A percentile compares a stretch with the other conserved stretches of the same genome.
Conservation (phyloP, 2,888 invertebrate species). For the Acanthococcus lagerstroemiae region DNA sequence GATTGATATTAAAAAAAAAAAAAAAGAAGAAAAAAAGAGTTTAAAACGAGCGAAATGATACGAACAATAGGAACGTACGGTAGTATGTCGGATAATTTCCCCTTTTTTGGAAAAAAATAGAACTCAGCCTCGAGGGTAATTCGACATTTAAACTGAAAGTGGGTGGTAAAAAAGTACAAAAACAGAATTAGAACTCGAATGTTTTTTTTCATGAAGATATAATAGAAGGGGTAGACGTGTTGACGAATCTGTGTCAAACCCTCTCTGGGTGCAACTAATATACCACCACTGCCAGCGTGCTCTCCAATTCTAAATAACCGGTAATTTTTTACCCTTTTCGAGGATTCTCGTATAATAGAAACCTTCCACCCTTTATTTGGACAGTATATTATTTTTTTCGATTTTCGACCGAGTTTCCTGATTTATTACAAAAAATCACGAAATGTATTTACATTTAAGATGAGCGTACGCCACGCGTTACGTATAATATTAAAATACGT, state of each 20-base stretch:
- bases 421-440: neutral
- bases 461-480: too few species aligned
- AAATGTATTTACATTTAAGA: neutral
- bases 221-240: slow-evolving; percentile 25
- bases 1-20: slow-evolving; percentile 17
- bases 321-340: slow-evolving; percentile 25
- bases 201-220: slow-evolving; percentile 15
- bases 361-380: neutral
- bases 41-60: slow-evolving; percentile 23
- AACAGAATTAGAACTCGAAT: slow-evolving; percentile 24
- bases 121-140: slow-evolving; percentile 18
- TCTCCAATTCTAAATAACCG: slow-evolving; percentile 21
- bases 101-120: slow-evolving; percentile 25
- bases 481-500: too few species aligned
- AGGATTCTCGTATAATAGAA: neutral
- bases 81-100: slow-evolving; percentile 27
- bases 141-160: slow-evolving; percentile 29
- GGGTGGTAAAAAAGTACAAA: slow-evolving; percentile 29
- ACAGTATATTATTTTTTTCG: neutral
- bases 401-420: neutral
- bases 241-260: slow-evolving; percentile 31
- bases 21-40: slow-evolving; percentile 22
- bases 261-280: slow-evolving; percentile 19
- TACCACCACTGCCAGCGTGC: slow-evolving; percentile 1
- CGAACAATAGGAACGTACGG: slow-evolving; percentile 23